Conservation (phyloP, 2,113 vertebrate species). For the Neotoma lepida region DNA sequence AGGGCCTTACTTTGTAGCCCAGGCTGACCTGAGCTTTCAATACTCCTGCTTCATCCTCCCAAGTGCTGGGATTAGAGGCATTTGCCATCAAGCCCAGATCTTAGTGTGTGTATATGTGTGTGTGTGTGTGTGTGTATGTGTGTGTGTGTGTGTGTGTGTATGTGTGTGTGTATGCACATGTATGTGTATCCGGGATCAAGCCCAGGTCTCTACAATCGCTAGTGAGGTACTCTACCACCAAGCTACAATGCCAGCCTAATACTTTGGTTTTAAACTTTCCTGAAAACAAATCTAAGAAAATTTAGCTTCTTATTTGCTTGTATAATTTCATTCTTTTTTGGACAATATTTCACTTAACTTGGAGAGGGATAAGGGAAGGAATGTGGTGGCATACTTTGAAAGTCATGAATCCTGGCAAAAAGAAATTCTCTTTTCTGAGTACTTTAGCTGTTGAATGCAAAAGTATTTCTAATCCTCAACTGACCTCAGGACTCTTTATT, state of each 20-base stretch:
- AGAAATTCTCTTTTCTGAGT: slow-evolving; percentile 32
- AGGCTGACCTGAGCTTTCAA: not conserved
- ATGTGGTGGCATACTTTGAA: slow-evolving; percentile 49
- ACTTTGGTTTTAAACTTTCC: slow-evolving; percentile 34
- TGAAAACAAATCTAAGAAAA: slow-evolving; percentile 31
- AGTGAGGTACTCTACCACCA: not conserved
- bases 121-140: not conserved
- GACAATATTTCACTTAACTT: slow-evolving; percentile 52
- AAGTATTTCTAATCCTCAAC: not conserved
- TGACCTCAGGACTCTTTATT: not conserved
- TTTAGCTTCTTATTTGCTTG: slow-evolving; percentile 15
- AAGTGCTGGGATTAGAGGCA: not conserved
- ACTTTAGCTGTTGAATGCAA: slow-evolving; percentile 16
- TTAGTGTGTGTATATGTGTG: not conserved
- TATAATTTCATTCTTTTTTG: slow-evolving; percentile 50
- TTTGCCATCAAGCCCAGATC: not conserved
- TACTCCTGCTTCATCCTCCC: not conserved
- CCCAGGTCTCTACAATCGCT: not conserved
- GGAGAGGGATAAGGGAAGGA: not conserved
- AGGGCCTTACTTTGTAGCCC: not conserved
- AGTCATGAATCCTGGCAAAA: slow-evolving; percentile 56
- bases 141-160: not conserved
- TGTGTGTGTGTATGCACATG: not conserved
- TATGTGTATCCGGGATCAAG: not conserved
- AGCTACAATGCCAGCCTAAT: not conserved